phyloP scores from a whole-genome alignment of 2,888 invertebrate genomes.

The Nasonovia ribisnigri region DNA sequence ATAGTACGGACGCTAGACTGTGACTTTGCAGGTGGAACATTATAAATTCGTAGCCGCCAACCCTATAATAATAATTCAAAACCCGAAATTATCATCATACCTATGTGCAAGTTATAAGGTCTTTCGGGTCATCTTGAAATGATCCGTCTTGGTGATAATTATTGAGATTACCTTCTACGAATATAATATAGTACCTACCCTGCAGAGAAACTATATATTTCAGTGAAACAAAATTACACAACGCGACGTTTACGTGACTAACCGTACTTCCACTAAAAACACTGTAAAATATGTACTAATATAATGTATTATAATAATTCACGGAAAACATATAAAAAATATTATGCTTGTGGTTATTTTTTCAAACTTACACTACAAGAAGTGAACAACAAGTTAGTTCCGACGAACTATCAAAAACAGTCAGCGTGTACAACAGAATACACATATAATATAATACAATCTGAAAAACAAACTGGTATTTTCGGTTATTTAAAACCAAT shows the following conservation, averaged over 20 bases:
- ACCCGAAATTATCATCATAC: slow-evolving; percentile 32
- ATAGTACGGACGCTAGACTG: neutral
- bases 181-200: neutral
- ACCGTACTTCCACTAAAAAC: neutral
- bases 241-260: neutral
- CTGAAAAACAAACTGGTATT: neutral
- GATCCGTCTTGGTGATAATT: slow-evolving; percentile 24
- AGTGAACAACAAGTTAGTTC: neutral
- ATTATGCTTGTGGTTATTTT: neutral
- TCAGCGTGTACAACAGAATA: neutral
- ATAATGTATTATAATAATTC: neutral
- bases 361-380: neutral
- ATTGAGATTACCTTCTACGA: slow-evolving; percentile 15
- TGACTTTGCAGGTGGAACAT: neutral
- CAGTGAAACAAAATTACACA: neutral
- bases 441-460: neutral
- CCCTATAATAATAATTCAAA: slow-evolving; percentile 43
- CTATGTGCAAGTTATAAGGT: neutral
- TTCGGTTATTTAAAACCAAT: neutral
- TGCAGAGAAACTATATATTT: neutral
- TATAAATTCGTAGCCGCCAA: neutral
- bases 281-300: neutral
- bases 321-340: neutral
- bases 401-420: neutral
- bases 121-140: slow-evolving; percentile 41